Conservation (phyloP, 2,888 invertebrate species). For the Odontocerum albicorne region DNA sequence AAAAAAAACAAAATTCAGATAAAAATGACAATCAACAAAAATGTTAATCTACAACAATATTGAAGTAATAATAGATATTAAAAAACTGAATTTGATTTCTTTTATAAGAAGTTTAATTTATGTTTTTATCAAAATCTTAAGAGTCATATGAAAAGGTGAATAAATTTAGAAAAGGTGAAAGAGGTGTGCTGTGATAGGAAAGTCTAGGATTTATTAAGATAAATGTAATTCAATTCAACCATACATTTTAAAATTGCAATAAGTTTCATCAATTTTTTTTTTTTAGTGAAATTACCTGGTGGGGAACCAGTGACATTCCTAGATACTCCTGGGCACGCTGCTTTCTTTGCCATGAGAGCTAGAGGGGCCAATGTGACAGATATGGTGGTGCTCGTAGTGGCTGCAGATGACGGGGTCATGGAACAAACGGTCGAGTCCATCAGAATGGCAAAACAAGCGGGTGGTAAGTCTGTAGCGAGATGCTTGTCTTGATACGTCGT, state of each 20-base stretch:
- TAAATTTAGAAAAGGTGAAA: too few relatives aligned
- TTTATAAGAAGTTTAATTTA: too few relatives aligned
- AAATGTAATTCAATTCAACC: too few relatives aligned
- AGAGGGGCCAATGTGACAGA: conserved; percentile 95
- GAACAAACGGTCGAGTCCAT: conserved; percentile 95
- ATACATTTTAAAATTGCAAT: not conserved
- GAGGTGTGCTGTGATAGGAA: too few relatives aligned
- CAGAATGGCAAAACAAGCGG: conserved; percentile 76
- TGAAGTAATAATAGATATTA: too few relatives aligned
- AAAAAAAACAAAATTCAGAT: too few relatives aligned
- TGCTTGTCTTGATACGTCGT: not conserved
- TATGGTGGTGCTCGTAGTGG: conserved; percentile 93
- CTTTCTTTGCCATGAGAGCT: conserved; percentile 90
- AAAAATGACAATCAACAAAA: too few relatives aligned
- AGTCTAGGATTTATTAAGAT: too few relatives aligned
- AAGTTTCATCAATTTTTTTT: not conserved
- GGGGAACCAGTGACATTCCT: conserved; percentile 88
- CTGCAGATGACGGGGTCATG: conserved; percentile 99
- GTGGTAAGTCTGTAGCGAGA: conserved; percentile 50
- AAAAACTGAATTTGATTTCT: too few relatives aligned
- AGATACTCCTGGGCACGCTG: conserved; percentile 99
- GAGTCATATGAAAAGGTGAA: too few relatives aligned
- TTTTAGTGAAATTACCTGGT: conserved; percentile 63
- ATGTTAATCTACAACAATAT: too few relatives aligned
- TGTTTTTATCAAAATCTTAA: too few relatives aligned